Base-by-base conservation (phyloP, 2,888 invertebrate species). In the Harmothoe impar region DNA sequence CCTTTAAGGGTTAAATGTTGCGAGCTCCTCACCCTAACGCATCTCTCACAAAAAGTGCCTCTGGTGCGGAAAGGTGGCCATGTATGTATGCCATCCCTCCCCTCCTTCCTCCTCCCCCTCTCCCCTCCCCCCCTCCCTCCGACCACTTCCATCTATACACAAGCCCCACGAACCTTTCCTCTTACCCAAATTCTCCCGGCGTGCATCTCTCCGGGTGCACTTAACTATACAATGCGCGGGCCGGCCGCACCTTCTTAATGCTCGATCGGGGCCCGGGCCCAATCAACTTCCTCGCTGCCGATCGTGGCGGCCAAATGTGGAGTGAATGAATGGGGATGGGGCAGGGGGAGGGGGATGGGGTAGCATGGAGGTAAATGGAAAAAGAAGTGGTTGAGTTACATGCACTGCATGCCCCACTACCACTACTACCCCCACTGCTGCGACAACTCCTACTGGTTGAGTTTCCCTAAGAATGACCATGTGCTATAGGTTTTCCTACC, bases 191-290 rank as follows among this genome's bases (percentile, higher is more conserved):
- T 77, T 20, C 77, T 77, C 25, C 20, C 77, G 25, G 77, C 77
- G 81, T 35, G 43, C 35, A 43, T 43, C 43, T 43, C 43, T 7
- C 35, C 81, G 25, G 81, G 23, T 17, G 35, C 81, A 81, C 81
- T 81, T 81, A 81, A 81, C 35, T 17, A 81, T 33, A 81, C 81
- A 81, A 81, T 81, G 31, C 29, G 1, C 29, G 25, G 23, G 3
- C 35, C 17, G 7, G 35, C 35, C 31, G 5, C 81, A 17, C 31
- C 81, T 33, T 81, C 81, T 81, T 81, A n/a, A 31, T 35, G 81
- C 81, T 81, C 81, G 81, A 35, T 43, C 81, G n/a, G 81, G 81
- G 35, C 81, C 81, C 77, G 77, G 31, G 3, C 81, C 43, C 81
- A 17, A 81, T 43, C 81, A 81, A 81, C 43, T 17, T 81, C 81